Conservation (phyloP, 2,888 invertebrate species). For the Atrina japonica region DNA sequence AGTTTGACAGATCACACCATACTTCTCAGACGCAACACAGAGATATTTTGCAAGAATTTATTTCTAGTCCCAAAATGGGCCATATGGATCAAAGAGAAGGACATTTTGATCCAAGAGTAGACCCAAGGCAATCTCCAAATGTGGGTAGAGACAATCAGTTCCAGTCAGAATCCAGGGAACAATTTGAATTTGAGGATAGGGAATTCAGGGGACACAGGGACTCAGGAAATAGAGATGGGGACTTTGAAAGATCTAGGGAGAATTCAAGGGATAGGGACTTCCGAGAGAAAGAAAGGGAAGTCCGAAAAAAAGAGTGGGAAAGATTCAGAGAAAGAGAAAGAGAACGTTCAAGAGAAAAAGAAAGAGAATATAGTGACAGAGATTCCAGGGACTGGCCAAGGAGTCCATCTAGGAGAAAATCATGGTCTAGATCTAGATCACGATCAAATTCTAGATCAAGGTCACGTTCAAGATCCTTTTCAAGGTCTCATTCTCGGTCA, state of each 20-base stretch:
- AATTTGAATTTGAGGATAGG: constrained; percentile 34
- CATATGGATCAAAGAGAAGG: constrained; percentile 31
- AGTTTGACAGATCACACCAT: constrained; percentile 12
- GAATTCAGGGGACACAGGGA: constrained; percentile 42
- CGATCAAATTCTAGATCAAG: constrained; percentile 54
- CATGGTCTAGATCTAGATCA: constrained; percentile 46
- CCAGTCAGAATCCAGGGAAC: constrained; percentile 22
- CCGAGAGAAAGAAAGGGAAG: constrained; percentile 27
- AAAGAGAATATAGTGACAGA: constrained; percentile 48
- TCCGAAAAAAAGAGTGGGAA: constrained; percentile 47
- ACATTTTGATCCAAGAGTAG: constrained; percentile 38
- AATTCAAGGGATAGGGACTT: constrained; percentile 46
- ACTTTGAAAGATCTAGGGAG: constrained; percentile 40
- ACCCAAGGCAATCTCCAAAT: constrained; percentile 25
- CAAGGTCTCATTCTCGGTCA: constrained; percentile 52
- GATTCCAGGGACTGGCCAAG: constrained; percentile 51
- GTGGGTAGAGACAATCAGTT: constrained; percentile 26
- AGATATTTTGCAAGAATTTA: constrained; percentile 40
- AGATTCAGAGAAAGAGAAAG: constrained; percentile 41
- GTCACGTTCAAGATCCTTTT: constrained; percentile 52
- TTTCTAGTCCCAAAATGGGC: constrained; percentile 36
- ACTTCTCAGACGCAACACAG: constrained; percentile 33
- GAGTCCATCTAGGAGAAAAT: constrained; percentile 53
- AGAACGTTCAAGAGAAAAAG: constrained; percentile 49
- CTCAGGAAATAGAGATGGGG: constrained; percentile 51